Evolutionary conservation across 2,113 vertebrate species (phyloP), one percentile per base, ranked within the genome.

Genomic region (Aptenodytes forsteri): DNA sequence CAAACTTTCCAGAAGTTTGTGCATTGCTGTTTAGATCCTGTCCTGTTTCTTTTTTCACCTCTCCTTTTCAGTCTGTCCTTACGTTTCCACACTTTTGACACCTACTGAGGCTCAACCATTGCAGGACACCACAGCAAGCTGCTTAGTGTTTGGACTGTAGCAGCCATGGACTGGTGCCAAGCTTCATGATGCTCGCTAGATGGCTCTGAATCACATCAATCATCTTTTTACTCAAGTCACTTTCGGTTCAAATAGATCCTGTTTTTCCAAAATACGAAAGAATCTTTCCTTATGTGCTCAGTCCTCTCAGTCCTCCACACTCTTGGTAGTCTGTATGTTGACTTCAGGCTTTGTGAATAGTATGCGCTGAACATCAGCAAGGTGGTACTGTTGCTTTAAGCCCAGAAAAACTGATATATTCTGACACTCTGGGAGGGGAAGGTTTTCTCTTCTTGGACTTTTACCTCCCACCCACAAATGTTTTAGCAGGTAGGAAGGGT

Each of bases 1-100:
- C 62, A 93, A 78, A 96, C 66, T 95, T 94, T 3, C 21, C 59
- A 46, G 58, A 52, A 96, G 81, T 97, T 83, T 73, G 70, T 42
- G 71, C 6, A 0, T 29, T 70, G 46, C 27, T 69, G 47, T 86
- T 85, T 44, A 49, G n/a, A 20, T 72, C 58, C 61, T 73, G n/a
- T 32, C 46, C 75, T 34, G 10, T 61, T 85, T 54, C 62, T 34
- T 21, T 84, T 75, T 81, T 56, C 18, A 16, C 72, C 6, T 47
- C n/a, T 80, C 12, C 8, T 71, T 64, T 54, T 49, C 38, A 21
- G 21, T 75, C 77, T 58, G 17, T 56, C 44, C 70, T 78, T 38
- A 47, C 21, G 16, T 69, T 72, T 71, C 40, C 65, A 61, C 16
- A n/a, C 72, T 66, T 93, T 16, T 70, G 71, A 82, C 89, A 61